Percentiles rank a stretch among this genome's conserved stretches.
Evolutionary conservation across 2,797 vertebrate species (phyloP).

Genomic region (Catamblyrhynchus diadema): DNA sequence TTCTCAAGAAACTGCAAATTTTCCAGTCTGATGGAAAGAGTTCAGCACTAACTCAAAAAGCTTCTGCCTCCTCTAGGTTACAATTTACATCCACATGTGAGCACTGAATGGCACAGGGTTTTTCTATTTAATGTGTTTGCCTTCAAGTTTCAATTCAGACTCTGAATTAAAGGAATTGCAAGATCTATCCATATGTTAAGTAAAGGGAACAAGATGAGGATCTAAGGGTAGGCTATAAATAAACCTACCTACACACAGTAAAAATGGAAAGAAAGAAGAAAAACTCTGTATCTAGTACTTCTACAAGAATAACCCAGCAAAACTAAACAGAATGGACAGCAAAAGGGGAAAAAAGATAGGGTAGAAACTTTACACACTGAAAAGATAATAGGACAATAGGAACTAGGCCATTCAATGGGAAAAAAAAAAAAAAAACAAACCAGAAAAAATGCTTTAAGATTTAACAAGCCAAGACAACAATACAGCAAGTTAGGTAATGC

Average conservation of each 20-base stretch:
- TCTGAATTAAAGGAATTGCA: not conserved
- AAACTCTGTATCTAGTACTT: not conserved
- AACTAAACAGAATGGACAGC: not conserved
- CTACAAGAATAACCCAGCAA: not conserved
- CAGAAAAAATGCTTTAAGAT: not conserved
- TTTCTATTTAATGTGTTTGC: not conserved
- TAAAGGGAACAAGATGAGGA: not conserved
- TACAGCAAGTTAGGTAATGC: not conserved
- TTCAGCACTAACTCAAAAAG: not conserved
- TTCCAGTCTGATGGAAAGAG: not conserved
- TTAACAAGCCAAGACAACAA: not conserved
- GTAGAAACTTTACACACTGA: not conserved
- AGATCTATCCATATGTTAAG: not conserved
- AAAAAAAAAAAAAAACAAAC: no score
- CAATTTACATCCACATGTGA: not conserved
- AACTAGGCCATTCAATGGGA: not conserved
- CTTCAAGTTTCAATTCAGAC: not conserved
- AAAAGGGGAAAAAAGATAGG: not conserved
- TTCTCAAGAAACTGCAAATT: not conserved
- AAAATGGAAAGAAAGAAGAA: not conserved
- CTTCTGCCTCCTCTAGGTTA: not conserved
- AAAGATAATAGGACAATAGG: not conserved
- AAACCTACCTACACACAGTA: not conserved
- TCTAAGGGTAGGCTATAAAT: not conserved
- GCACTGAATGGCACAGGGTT: not conserved